Evolutionary conservation across 1,140 invertebrate genomes (phyloP), one percentile per base, ranked within the genome.

Genomic region (Polypedilum vanderplanki): DNA sequence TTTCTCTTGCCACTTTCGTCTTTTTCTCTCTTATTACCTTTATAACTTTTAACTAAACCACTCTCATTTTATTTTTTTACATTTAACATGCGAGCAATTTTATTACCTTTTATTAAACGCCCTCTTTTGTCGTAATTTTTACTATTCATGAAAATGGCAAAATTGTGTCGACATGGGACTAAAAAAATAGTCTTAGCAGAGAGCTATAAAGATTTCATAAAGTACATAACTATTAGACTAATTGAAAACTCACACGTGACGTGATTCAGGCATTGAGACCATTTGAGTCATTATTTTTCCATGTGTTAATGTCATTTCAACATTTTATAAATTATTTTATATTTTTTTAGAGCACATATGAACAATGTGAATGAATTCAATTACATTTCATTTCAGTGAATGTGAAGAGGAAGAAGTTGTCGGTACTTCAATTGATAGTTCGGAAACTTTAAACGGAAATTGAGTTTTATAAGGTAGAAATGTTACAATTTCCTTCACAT

Each of bases 231-330:
- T 20, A 22, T 70, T 70, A 70, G 65, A 1, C 10, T 70, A 20
- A 70, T 70, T 70, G 65, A 22, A 70, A 20, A 70, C 8, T 70
- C 18, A 70, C 65, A 70, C 65, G 65, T 70, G 65, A 70, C 18
- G 46, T 57, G 46, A 57, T 57, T 57, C 46, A 57, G 12, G 46
- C n/a, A 33, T 5, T 3, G 24, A 3, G 24, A 33, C 24, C 24
- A 33, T 33, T 3, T 1, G 2, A 33, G 24, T 57, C 46, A n/a
- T 57, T 57, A n/a, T 12, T 57, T 57, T 57, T 15, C 12, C 46
- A 57, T 57, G 46, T 57, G n/a, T 57, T n/a, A 57, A 57, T 57
- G 46, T 57, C 46, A 57, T 57, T 57, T 57, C 41, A 46, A n/a
- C n/a, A n/a, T n/a, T n/a, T n/a, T n/a, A n/a, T n/a, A n/a, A n/a